Evolutionary conservation across 2,888 invertebrate genomes (phyloP).

Genomic region (Torymus texanus): DNA sequence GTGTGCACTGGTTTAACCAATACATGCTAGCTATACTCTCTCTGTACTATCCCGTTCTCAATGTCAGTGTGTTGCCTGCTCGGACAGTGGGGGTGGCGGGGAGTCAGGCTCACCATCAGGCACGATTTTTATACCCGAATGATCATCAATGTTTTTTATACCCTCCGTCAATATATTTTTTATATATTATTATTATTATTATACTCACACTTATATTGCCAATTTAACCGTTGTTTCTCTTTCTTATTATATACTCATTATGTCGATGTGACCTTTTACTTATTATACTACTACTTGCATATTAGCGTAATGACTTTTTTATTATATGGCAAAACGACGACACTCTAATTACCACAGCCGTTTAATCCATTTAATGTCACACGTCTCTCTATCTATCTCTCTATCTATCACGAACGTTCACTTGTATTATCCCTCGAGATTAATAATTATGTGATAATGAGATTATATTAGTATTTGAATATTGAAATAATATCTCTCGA

Average conservation of each 20-base stretch:
- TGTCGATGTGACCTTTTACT: conserved; percentile 52
- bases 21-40: conserved; percentile 59
- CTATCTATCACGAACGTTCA: no score
- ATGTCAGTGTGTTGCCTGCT: conserved; percentile 74
- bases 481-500: conserved; percentile 26
- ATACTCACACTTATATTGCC: conserved; percentile 34
- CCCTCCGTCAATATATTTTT: conserved; percentile 54
- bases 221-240: conserved; percentile 34
- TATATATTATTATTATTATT: conserved; percentile 27
- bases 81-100: conserved; percentile 73
- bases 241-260: conserved; percentile 37
- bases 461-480: not conserved
- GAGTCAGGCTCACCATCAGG: conserved; percentile 76
- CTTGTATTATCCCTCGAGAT: conserved; percentile 12
- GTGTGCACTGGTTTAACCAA: conserved; percentile 19
- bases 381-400: conserved; percentile 30
- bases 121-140: conserved; percentile 72
- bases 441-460: conserved; percentile 9
- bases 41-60: conserved; percentile 59
- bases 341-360: conserved; percentile 12
- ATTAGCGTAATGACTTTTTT: conserved; percentile 36
- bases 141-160: conserved; percentile 65
- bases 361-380: conserved; percentile 28
- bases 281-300: conserved; percentile 27
- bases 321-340: conserved; percentile 30